Base-by-base conservation (phyloP, 2,797 vertebrate species). In the Tenualosa thibaudeaui region DNA sequence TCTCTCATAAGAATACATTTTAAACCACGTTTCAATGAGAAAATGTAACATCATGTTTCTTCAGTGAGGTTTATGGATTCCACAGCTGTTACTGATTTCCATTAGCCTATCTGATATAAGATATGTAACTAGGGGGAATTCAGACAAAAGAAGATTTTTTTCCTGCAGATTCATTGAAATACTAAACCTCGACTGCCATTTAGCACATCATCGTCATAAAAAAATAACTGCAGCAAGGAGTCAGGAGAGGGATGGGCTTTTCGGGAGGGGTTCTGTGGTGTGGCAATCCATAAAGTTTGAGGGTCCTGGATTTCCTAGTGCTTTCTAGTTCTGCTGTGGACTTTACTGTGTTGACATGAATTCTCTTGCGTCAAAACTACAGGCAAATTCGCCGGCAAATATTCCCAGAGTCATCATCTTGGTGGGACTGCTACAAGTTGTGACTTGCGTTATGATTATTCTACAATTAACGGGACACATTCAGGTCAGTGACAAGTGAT, bases 381-480 rank as follows among this genome's bases (percentile, higher is more conserved):
- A 78, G 17, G 71, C 71, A 43, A 78, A n/a, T 19, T 46, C 71
- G 26, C 71, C 71, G 71, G 71, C 40, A 46, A 19, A 40, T 37
- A 40, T 78, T 43, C 37, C 37, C 71, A 78, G 15, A 78, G 71
- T 22, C 71, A 43, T 78, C 71, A 78, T 37, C 40, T 46, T 78
- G 71, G 37, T 78, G 15, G 71, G 37, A 78, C 19, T 78, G 40
- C 71, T 78, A 78, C 71, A 78, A 78, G 71, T 78, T 78, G 6
- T 46, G 4, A 78, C 71, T 43, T 78, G 71, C 40, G 71, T 78
- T 19, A 22, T 78, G 8, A 40, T 78, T 43, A 40, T 43, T 22
- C 13, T 78, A 46, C 71, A 78, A 8, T 40, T 78, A 78, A 78
- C 40, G 17, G 71, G 71, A 78, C 71, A 78, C 15, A 78, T 78